A percentile compares a stretch with the other conserved stretches of the same genome.
phyloP scores from a whole-genome alignment of 2,888 invertebrate species.

The Mellilla xanthometata region DNA sequence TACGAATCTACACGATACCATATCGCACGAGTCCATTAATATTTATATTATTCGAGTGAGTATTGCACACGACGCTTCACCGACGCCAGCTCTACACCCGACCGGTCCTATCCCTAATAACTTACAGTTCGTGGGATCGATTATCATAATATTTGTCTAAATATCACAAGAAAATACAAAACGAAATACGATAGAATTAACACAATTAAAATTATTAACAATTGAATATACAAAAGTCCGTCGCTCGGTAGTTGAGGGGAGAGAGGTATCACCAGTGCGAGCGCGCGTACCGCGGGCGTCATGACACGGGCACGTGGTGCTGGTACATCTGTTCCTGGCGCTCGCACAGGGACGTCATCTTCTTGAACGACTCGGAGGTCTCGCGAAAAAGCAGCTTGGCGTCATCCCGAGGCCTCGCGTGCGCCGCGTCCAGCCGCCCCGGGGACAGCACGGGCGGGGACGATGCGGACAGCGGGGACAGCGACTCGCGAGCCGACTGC shows the following conservation, averaged over 20 bases:
- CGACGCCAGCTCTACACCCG: conserved; percentile 63
- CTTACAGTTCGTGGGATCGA: conserved; percentile 79
- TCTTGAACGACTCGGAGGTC: conserved; percentile 76
- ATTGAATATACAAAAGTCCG: conserved; percentile 74
- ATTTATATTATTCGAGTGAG: conserved; percentile 72
- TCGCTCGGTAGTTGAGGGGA: conserved; percentile 48
- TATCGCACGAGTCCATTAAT: conserved; percentile 70
- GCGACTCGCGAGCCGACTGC: conserved; percentile 69
- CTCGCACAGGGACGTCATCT: conserved; percentile 79
- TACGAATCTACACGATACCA: conserved; percentile 78
- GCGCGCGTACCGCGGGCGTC: conserved; percentile 69
- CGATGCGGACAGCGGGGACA: conserved; percentile 74
- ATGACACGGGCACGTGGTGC: conserved; percentile 81
- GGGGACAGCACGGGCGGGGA: conserved; percentile 76
- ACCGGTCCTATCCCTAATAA: conserved; percentile 73
- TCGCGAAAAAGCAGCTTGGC: conserved; percentile 80
- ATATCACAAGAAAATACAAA: conserved; percentile 83
- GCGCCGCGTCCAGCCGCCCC: conserved; percentile 70
- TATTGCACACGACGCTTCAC: conserved; percentile 79
- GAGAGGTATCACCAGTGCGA: conserved; percentile 69
- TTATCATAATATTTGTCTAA: conserved; percentile 80
- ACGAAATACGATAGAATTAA: conserved; percentile 81
- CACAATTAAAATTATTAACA: conserved; percentile 81
- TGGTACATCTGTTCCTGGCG: conserved; percentile 79
- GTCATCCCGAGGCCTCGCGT: conserved; percentile 69